These are phyloP conservation scores for Melikaiella ostensackeni DNA, from an alignment of 2,888 invertebrate genomes.

Conservation along the genomic window DNA sequence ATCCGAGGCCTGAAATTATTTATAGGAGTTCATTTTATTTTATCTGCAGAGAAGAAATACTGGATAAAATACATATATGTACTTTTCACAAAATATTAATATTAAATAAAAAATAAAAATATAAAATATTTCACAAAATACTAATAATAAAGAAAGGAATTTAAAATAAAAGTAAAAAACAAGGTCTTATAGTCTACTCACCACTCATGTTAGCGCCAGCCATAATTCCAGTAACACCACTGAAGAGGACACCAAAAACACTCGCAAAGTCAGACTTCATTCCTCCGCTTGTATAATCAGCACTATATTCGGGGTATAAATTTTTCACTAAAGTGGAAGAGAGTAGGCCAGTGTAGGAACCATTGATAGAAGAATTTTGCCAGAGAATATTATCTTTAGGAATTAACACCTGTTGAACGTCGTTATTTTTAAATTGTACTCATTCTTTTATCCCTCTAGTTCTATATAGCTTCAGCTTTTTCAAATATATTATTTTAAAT, in stretches of 20 bases:
- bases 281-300: constrained; percentile 87
- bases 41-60: no score
- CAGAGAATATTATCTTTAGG: constrained; percentile 86
- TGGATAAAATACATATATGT: no score
- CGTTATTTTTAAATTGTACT: not conserved
- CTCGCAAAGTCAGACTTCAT: constrained; percentile 90
- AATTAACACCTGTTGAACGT: constrained; percentile 82
- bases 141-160: no score
- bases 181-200: constrained; percentile 66
- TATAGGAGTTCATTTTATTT: no score
- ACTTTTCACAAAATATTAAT: no score
- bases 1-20: no score
- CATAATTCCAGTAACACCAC: constrained; percentile 99
- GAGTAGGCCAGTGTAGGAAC: constrained; percentile 90
- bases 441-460: no score
- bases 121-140: no score
- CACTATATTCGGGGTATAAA: constrained; percentile 85
- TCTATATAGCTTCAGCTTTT: no score
- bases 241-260: constrained; percentile 98
- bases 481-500: no score
- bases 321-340: constrained; percentile 87
- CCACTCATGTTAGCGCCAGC: constrained; percentile 99
- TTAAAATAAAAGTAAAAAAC: no score
- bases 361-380: constrained; percentile 80
- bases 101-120: no score